phyloP scores from a whole-genome alignment of 1,140 invertebrate genomes.

The Zaprionus camerounensis region DNA sequence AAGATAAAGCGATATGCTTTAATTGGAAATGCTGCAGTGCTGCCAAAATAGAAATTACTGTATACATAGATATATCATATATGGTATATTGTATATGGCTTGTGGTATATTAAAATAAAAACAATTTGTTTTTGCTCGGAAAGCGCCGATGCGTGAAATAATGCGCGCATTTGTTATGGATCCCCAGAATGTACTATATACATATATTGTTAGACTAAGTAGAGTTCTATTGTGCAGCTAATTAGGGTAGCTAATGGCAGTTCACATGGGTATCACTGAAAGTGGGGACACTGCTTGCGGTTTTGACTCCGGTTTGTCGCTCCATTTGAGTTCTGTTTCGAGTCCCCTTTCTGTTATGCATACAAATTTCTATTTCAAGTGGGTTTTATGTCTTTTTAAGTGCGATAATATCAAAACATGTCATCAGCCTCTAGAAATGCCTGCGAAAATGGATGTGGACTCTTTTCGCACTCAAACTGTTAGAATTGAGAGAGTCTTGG shows the following conservation, averaged over 20 bases:
- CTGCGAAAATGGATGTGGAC: not conserved
- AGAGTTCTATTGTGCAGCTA: slow-evolving; percentile 58
- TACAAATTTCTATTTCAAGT: slow-evolving; percentile 68
- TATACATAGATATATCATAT: slow-evolving; percentile 7
- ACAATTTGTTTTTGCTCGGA: slow-evolving; percentile 2
- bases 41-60: slow-evolving; percentile 19
- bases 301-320: not conserved
- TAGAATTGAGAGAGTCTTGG: not conserved
- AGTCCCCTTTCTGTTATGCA: slow-evolving; percentile 34
- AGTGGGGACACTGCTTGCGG: not conserved
- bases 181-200: not conserved
- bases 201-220: slow-evolving; percentile 35
- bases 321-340: not conserved
- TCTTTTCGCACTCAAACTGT: slow-evolving; percentile 4
- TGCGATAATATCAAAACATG: slow-evolving; percentile 42
- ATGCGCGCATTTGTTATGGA: slow-evolving; percentile 40
- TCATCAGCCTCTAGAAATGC: slow-evolving; percentile 14
- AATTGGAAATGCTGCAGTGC: slow-evolving; percentile 29
- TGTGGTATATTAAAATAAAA: slow-evolving; percentile 2
- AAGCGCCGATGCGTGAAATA: slow-evolving; percentile 57
- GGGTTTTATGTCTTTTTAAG: slow-evolving; percentile 74
- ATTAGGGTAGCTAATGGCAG: slow-evolving; percentile 31
- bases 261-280: not conserved
- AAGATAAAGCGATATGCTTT: slow-evolving; percentile 26
- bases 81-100: not conserved